Percentiles rank a stretch among this genome's conserved stretches.
phyloP scores from a whole-genome alignment of 2,888 invertebrate species.

The Tethea ocularis region DNA sequence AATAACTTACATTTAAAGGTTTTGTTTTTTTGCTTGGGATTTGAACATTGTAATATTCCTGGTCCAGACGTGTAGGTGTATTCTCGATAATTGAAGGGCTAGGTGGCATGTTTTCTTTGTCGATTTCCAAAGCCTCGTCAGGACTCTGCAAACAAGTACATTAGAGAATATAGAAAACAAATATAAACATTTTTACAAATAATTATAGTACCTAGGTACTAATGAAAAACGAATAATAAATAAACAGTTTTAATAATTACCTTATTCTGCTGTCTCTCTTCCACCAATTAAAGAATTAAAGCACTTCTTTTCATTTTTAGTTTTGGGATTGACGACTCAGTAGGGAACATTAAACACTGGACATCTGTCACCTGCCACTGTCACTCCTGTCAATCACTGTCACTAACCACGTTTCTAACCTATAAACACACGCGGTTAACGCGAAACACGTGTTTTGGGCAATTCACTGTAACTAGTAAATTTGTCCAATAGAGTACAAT shows the following conservation, averaged over 20 bases:
- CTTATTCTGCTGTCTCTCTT: neutral
- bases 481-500: too few relatives aligned
- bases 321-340: neutral
- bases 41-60: conserved; percentile 7
- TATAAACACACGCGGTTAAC: too few relatives aligned
- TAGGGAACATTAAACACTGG: too few relatives aligned
- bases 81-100: neutral
- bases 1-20: conserved; percentile 16
- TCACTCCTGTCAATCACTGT: too few relatives aligned
- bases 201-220: too few relatives aligned
- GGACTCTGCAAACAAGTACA: neutral
- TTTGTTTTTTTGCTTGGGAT: conserved; percentile 13
- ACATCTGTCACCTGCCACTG: too few relatives aligned
- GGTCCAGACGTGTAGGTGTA: neutral
- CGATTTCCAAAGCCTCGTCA: neutral
- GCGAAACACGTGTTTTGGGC: too few relatives aligned
- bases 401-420: too few relatives aligned
- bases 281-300: neutral
- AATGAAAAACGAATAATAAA: neutral
- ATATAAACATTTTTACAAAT: neutral
- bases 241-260: conserved; percentile 1
- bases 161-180: neutral
- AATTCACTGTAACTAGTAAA: too few relatives aligned
- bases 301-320: neutral
- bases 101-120: conserved; percentile 14